Evolutionary conservation across 2,113 vertebrate species (phyloP).

Genomic region (Athene cunicularia): DNA sequence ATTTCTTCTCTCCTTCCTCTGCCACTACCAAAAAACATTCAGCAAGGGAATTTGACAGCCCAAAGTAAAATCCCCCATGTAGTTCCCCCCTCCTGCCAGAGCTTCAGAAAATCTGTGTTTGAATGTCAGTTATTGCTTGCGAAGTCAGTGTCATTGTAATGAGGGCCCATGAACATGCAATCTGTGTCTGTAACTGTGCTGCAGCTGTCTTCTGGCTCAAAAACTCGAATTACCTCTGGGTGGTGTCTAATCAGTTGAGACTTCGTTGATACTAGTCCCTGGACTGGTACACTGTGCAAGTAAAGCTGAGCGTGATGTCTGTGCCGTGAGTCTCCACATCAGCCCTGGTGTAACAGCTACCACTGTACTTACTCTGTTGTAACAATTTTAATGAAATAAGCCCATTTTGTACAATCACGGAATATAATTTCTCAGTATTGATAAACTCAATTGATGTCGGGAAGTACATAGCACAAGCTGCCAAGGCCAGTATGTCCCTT

Average conservation of each 20-base stretch:
- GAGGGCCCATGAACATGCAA: neutral
- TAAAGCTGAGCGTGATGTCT: neutral
- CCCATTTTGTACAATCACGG: neutral
- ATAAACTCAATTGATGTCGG: neutral
- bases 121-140: neutral
- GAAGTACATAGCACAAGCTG: neutral
- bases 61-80: neutral
- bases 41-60: neutral
- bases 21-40: neutral
- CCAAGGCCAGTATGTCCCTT: neutral
- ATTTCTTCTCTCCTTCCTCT: neutral
- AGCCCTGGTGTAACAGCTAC: neutral
- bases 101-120: neutral
- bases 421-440: neutral
- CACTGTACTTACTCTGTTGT: neutral
- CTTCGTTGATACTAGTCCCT: neutral
- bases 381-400: neutral
- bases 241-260: neutral
- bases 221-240: neutral
- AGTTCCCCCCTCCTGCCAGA: neutral
- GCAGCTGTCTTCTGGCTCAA: neutral
- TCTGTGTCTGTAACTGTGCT: neutral
- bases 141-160: neutral
- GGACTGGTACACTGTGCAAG: neutral
- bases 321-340: neutral